Percentiles rank a stretch among this genome's conserved stretches.
phyloP scores from a whole-genome alignment of 37 sponge, comb jelly and placozoan species.

The Ianthella basta region DNA sequence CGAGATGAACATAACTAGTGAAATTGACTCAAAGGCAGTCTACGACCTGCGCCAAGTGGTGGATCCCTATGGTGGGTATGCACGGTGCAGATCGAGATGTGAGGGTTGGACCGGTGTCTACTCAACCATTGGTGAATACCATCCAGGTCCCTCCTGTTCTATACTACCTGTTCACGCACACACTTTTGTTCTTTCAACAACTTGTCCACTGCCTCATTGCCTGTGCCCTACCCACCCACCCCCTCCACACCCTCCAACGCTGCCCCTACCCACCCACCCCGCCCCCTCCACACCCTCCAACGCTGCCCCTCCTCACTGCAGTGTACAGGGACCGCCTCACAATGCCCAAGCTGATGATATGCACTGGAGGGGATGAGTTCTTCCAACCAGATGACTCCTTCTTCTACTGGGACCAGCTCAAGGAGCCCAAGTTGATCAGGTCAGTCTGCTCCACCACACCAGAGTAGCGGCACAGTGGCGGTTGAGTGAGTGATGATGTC shows the following conservation, averaged over 20 bases:
- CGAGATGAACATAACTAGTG: conserved; percentile 68
- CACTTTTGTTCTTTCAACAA: no score
- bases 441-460: neutral
- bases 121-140: no score
- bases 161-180: no score
- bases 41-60: conserved; percentile 56
- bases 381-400: conserved; percentile 84
- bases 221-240: no score
- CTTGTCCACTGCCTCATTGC: no score
- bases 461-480: no score
- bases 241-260: no score
- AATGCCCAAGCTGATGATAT: conserved; percentile 83
- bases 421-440: conserved; percentile 78
- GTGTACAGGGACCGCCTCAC: conserved; percentile 74
- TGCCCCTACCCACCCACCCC: no score
- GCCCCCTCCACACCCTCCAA: no score
- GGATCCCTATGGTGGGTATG: conserved; percentile 74
- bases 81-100: neutral
- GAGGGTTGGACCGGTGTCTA: neutral
- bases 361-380: conserved; percentile 92
- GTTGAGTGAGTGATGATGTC: neutral
- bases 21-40: conserved; percentile 58
- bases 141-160: no score
- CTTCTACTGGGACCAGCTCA: conserved; percentile 79
- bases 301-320: conserved; percentile 29